Evolutionary conservation across 2,888 invertebrate species (phyloP), one percentile per base, ranked within the genome.

Genomic region (Tridacna crocea): DNA sequence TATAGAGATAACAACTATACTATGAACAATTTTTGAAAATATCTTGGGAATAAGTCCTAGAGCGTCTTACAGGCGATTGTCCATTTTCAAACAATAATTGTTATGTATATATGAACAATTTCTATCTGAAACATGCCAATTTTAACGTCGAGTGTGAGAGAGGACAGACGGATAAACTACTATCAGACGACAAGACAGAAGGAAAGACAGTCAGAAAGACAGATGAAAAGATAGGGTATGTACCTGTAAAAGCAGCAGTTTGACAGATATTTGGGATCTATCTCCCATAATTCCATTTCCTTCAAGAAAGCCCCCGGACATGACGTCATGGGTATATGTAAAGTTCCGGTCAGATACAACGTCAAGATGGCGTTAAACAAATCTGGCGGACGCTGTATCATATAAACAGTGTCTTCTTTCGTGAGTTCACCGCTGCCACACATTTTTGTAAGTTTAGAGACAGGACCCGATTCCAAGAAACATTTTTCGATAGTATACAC

Each of bases 211-310:
- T 36, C 36, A 36, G 36, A 36, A 36, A 36, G 36, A 36, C 36
- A 36, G 36, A 36, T 36, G 36, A 8, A 36, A 36, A 36, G 8
- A 36, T 8, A 36, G 55, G 10, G 15, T 55, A 55, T 36, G 36
- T 73, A 83, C 82, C 61, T 72, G 58, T 68, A 76, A 51, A 63
- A 74, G 48, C 83, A 84, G 65, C 85, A 85, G 17, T 72, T 75
- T 15, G 83, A 60, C 27, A 87, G 51, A 6, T 48, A 51, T n/a
- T 78, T 72, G 22, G 70, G 74, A 36, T 81, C 61, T 26, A 87
- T 79, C 24, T 83, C 79, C 87, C 87, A 87, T 60, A 75, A 87
- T 58, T 84, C 78, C 72, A 87, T 47, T 76, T 87, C 87, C 13
- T 77, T 79, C 22, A 83, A 58, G 58, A 87, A 87, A 51, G 84